These are phyloP conservation scores for Serripes groenlandicus DNA, from an alignment of 2,888 invertebrate species.

Conservation along the genomic window DNA sequence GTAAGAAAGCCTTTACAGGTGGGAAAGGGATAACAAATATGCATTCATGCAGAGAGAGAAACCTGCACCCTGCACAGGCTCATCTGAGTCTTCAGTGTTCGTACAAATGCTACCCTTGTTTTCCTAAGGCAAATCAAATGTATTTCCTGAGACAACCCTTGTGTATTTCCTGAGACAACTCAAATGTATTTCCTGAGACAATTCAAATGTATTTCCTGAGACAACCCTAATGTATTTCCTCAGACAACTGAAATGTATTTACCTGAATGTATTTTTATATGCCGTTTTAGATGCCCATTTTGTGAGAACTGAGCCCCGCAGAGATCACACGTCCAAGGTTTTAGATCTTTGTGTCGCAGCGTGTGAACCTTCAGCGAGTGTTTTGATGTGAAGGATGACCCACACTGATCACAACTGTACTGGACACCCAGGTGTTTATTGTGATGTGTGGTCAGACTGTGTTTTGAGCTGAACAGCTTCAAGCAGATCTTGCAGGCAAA, in stretches of 20 bases:
- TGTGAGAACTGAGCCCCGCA: slow-evolving; percentile 28
- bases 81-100: no score
- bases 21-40: no score
- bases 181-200: no score
- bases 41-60: no score
- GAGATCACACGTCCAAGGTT: slow-evolving; percentile 26
- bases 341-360: slow-evolving; percentile 21
- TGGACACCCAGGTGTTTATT: slow-evolving; percentile 31
- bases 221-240: no score
- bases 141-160: no score
- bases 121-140: no score
- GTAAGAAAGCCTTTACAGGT: no score
- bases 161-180: no score
- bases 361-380: slow-evolving; percentile 29
- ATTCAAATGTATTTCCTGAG: no score
- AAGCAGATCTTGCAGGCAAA: slow-evolving; percentile 28
- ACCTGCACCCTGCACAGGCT: no score
- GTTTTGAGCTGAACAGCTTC: background rate
- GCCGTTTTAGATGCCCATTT: slow-evolving; percentile 21
- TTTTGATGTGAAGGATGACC: slow-evolving; percentile 34
- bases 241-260: background rate
- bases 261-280: slow-evolving; percentile 27
- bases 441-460: slow-evolving; percentile 19
- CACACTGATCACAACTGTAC: slow-evolving; percentile 37
- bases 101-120: no score